These are phyloP conservation scores for Agrypnia vestita DNA, from an alignment of 1,140 invertebrate species.

Conservation along the genomic window DNA sequence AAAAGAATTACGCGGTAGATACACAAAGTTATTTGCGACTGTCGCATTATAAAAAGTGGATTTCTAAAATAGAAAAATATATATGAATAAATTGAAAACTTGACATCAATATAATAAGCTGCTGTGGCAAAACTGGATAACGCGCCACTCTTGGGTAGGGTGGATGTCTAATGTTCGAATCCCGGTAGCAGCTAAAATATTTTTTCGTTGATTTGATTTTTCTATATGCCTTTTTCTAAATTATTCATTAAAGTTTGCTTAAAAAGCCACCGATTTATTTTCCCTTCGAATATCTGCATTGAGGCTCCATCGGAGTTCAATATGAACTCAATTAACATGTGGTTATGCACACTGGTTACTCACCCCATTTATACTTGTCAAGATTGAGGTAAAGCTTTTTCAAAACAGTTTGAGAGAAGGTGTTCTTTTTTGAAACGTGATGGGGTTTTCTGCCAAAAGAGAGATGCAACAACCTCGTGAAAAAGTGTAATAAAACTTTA, in stretches of 20 bases:
- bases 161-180: too few relatives aligned
- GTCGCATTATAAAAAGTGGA: too few relatives aligned
- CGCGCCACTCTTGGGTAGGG: too few relatives aligned
- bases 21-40: too few relatives aligned
- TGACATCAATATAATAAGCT: too few relatives aligned
- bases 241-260: conserved; percentile 90
- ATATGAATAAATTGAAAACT: too few relatives aligned
- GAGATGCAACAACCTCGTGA: conserved; percentile 45
- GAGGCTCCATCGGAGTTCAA: conserved; percentile 58
- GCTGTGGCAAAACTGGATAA: too few relatives aligned
- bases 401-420: conserved; percentile 67
- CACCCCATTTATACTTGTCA: conserved; percentile 78
- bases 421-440: conserved; percentile 59
- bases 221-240: too few relatives aligned
- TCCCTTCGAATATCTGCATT: conserved; percentile 57
- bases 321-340: conserved; percentile 72
- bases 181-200: too few relatives aligned
- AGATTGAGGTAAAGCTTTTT: conserved; percentile 75
- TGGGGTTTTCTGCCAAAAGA: conserved; percentile 29
- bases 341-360: conserved; percentile 78
- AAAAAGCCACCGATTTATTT: conserved; percentile 74
- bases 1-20: conserved; percentile 76
- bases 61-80: too few relatives aligned
- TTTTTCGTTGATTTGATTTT: too few relatives aligned
- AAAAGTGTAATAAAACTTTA: conserved; percentile 25